These are phyloP conservation scores for Paracanthobrama guichenoti DNA, from an alignment of 2,113 vertebrate species.

Conservation along the genomic window DNA sequence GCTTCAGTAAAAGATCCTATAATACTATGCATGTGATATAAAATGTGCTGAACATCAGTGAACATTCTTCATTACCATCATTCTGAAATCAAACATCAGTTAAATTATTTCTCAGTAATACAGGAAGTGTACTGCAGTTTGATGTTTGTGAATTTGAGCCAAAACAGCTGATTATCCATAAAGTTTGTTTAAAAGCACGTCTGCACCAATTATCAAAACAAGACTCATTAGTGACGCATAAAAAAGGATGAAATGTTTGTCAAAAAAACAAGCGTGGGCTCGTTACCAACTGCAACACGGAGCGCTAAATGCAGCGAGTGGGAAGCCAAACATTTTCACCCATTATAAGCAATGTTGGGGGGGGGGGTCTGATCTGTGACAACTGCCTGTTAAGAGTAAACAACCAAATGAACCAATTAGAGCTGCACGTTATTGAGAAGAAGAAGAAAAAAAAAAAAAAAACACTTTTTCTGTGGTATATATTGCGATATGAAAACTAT, in stretches of 20 bases:
- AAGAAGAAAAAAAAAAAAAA: too few species aligned
- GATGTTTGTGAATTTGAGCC: neutral
- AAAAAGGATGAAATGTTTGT: neutral
- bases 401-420: neutral
- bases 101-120: neutral
- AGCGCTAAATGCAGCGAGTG: neutral
- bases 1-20: neutral
- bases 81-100: too few species aligned
- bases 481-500: too few species aligned
- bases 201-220: neutral
- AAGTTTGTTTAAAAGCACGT: neutral
- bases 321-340: neutral
- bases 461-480: too few species aligned
- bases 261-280: neutral
- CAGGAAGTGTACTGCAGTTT: neutral
- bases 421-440: too few species aligned
- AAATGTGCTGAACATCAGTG: neutral
- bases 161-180: neutral
- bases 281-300: neutral
- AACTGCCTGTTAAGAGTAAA: neutral
- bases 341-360: neutral
- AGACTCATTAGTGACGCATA: constrained; percentile 6
- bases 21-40: too few species aligned
- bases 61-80: neutral
- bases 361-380: neutral